A percentile compares a stretch with the other conserved stretches of the same genome.
These are phyloP conservation scores for Nephila pilipes DNA, from an alignment of 1,140 invertebrate species.

Conservation along the genomic window DNA sequence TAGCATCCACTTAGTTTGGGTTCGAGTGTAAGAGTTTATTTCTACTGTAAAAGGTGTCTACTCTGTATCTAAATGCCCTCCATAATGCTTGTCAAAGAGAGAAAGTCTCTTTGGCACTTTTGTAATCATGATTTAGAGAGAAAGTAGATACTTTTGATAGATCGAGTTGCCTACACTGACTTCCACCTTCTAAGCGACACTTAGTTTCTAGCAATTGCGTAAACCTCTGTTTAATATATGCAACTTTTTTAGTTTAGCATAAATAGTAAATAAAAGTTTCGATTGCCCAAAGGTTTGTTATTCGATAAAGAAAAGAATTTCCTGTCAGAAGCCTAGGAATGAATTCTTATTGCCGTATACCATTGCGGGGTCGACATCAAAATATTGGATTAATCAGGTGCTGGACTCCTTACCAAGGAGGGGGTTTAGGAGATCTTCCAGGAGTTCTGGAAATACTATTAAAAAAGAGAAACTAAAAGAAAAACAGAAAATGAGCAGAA, in stretches of 20 bases:
- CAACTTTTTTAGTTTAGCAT: conserved; percentile 76
- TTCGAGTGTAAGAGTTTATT: conserved; percentile 23
- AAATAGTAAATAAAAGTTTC: conserved; percentile 77
- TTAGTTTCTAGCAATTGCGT: conserved; percentile 77
- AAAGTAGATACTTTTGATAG: not conserved
- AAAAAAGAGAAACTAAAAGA: conserved; percentile 73
- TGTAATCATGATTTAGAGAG: not conserved
- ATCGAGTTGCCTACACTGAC: conserved; percentile 77
- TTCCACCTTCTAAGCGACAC: conserved; percentile 75
- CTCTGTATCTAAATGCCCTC: conserved; percentile 47
- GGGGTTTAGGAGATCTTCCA: conserved; percentile 76
- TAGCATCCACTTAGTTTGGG: not conserved
- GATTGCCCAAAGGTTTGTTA: conserved; percentile 77
- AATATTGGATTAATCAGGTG: conserved; percentile 74
- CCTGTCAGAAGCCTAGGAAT: conserved; percentile 76
- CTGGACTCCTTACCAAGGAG: conserved; percentile 77
- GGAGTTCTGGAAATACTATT: conserved; percentile 75
- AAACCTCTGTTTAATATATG: conserved; percentile 77
- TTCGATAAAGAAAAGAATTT: conserved; percentile 73
- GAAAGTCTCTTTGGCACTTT: conserved; percentile 59
- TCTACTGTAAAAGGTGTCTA: conserved; percentile 13
- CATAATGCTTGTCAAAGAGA: conserved; percentile 1
- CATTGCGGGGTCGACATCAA: conserved; percentile 72
- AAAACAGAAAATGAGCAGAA: conserved; percentile 41
- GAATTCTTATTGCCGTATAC: conserved; percentile 77